Base-by-base conservation (phyloP, 2,113 vertebrate genomes). In the Progne subis region DNA sequence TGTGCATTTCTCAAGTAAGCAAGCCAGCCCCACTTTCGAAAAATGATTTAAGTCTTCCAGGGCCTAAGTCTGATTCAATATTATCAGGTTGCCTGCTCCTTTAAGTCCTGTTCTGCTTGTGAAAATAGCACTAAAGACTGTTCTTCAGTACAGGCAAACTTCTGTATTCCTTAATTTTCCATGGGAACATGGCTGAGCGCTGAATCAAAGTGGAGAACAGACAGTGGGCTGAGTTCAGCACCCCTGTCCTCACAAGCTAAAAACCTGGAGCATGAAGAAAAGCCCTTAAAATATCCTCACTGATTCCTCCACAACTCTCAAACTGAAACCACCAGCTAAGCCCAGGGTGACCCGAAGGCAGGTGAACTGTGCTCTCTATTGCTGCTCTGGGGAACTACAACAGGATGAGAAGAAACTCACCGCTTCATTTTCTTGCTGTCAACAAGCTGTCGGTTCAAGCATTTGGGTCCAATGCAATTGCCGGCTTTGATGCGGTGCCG, bases 361-460 rank as follows among this genome's bases (percentile, higher is more conserved):
- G 78, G 64, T 88, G 86, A 91, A 90, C 83, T 84, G 76, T 94
- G 86, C 88, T 89, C 90, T 79, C 82, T 91, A 31, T 87, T 95
- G 78, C 75, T 87, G 18, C 23, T 88, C 34, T 0, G 0, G 23
- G 57, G 78, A 91, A 94, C 88, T 93, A 94, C 90, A 97, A 24
- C 15, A 18, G 47, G 31, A 46, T 26, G 59, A 77, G 71, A 32
- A 68, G 65, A 77, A 94, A 92, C 97, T 98, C 93, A 98, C 98
- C 98, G 95, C 95, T 95, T 97, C 41, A 94, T 90, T 91, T 98
- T 98, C 68, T 57, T 97, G 94, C 90, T 91, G 46, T 95, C 93
- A 60, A 43, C 76, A 52, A 96, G 88, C 77, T 96, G 94, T 56
- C 39, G 94, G 44, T 63, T 90, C 77, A 80, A 8, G 39, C 97